Base-by-base conservation (phyloP, 2,797 vertebrate species). In the Sciurus carolinensis region DNA sequence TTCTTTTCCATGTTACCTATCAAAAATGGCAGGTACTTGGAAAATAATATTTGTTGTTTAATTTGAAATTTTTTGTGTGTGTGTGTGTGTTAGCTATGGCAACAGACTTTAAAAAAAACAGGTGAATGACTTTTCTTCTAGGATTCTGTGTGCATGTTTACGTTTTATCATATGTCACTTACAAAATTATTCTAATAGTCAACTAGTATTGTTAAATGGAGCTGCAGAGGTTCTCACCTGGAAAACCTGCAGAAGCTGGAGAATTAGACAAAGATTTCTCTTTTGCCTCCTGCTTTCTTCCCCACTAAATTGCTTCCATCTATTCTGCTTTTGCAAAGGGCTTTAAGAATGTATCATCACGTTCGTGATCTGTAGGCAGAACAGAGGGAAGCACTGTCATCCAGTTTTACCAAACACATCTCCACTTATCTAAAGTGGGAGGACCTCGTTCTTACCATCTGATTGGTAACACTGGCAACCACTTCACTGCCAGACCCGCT, bases 381-480 rank as follows among this genome's bases (percentile, higher is more conserved):
- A 69, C 28, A 17, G 47, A 83, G 36, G 64, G 30, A 64, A 50
- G 11, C 24, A 11, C 1, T 2, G 9, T 11, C 52, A 0, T 7
- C 39, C 47, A 15, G 17, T 59, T 30, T 62, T 52, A 50, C 64
- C 81, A 76, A 84, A 36, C 36, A 75, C 82, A 72, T 28, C 6
- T n/a, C 75, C 67, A 1, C 39, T 52, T 93, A 50, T 44, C 75
- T 66, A n/a, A 14, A 36, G 36, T 36, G 36, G 36, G 36, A 50
- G 5, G 22, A 36, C 39, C 69, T 47, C 5, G 36, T 59, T 50
- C 17, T 69, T 20, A 7, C 71, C 57, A n/a, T 71, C 69, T 0
- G 0, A 0, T 47, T 22, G 28, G 0, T 7, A 75, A 42, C 30
- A 6, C 52, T 62, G 0, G 1, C 79, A 67, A 66, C 39, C 62